Evolutionary conservation across 1,140 invertebrate species (phyloP).

Genomic region (Diabrotica virgifera): DNA sequence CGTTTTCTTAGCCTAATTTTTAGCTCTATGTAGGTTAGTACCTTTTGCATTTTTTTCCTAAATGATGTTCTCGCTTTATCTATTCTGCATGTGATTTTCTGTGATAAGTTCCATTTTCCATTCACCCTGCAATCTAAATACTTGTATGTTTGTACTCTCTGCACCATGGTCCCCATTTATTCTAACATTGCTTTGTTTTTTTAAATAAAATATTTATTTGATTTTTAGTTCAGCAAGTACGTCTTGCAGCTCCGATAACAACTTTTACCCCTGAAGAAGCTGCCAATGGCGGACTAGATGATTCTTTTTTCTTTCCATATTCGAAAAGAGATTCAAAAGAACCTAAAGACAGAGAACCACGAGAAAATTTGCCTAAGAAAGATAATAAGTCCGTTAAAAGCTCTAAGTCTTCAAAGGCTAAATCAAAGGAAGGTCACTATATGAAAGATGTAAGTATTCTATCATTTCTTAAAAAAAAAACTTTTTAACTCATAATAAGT

Average conservation of each 20-base stretch:
- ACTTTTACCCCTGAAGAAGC: constrained; percentile 39
- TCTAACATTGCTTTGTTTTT: neutral
- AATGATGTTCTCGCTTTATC: too few species aligned
- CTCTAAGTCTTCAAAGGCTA: constrained; percentile 25
- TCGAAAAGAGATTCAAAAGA: constrained; percentile 9
- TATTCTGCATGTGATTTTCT: too few species aligned
- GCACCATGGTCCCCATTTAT: too few species aligned
- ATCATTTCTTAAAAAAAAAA: neutral
- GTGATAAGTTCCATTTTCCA: too few species aligned
- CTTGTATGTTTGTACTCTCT: too few species aligned
- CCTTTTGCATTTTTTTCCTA: too few species aligned
- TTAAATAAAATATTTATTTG: constrained; percentile 4
- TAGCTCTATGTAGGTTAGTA: too few species aligned
- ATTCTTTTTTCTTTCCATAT: constrained; percentile 39
- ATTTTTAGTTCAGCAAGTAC: constrained; percentile 31
- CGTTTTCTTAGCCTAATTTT: too few species aligned
- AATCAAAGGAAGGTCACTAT: constrained; percentile 7
- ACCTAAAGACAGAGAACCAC: constrained; percentile 6
- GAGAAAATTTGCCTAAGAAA: constrained; percentile 20
- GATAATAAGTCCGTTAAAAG: constrained; percentile 24
- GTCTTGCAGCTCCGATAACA: constrained; percentile 33
- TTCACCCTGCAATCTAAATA: too few species aligned
- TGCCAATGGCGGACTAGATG: constrained; percentile 25
- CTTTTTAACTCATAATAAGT: neutral
- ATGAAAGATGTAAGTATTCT: neutral